A percentile compares a stretch with the other conserved stretches of the same genome.
phyloP scores from a whole-genome alignment of 35 echinoderm and acorn worm genomes.

The Acanthaster planci region DNA sequence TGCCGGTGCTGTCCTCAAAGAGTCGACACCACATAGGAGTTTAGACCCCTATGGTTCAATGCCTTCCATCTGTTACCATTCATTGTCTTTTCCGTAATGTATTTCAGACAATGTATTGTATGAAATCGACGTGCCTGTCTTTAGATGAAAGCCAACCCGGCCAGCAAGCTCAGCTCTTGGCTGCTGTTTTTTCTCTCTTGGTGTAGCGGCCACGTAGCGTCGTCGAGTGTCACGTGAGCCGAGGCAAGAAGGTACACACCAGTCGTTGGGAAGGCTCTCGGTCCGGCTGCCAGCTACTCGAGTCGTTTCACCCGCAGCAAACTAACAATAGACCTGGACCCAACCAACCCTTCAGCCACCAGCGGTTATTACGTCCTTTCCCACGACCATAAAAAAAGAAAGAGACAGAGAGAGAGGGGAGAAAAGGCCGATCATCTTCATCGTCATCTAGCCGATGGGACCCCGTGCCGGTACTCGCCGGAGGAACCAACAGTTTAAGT shows the following conservation, averaged over 20 bases:
- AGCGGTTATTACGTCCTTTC: constrained; percentile 1
- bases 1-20: too few species aligned
- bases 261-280: not conserved
- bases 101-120: too few species aligned
- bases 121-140: too few species aligned
- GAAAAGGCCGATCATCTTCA: not conserved
- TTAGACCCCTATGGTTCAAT: too few species aligned
- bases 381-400: not conserved
- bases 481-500: constrained; percentile 28
- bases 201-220: too few species aligned
- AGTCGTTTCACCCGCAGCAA: not conserved
- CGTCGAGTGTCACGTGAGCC: not conserved
- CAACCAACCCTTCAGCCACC: not conserved
- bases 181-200: too few species aligned
- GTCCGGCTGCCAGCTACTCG: not conserved
- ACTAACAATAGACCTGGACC: not conserved
- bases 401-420: not conserved
- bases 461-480: not conserved
- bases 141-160: too few species aligned
- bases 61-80: too few species aligned
- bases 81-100: too few species aligned
- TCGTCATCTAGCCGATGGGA: not conserved
- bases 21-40: too few species aligned
- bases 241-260: not conserved
- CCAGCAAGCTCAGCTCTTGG: too few species aligned